phyloP scores from a whole-genome alignment of 2,888 invertebrate genomes.

The Cephonodes hylas region DNA sequence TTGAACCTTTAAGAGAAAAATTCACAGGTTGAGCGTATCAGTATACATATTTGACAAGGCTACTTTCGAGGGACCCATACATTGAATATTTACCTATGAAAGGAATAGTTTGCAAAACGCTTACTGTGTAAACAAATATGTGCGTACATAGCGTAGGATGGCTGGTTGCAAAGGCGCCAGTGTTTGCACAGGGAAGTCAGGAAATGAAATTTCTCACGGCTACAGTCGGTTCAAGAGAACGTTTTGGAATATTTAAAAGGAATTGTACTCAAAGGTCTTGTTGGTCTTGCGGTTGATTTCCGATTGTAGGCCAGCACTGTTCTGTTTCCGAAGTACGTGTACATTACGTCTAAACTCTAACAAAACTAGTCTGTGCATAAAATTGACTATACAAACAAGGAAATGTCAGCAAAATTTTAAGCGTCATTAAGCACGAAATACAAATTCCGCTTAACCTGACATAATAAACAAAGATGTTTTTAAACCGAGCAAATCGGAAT shows the following conservation, averaged over 20 bases:
- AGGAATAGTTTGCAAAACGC: slow-evolving; percentile 21
- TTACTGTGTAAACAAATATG: slow-evolving; percentile 20
- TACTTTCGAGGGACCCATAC: neutral
- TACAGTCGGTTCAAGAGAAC: slow-evolving; percentile 20
- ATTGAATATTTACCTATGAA: slow-evolving; percentile 14
- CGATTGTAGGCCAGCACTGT: neutral
- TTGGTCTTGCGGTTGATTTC: slow-evolving; percentile 5
- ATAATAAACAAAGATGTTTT: neutral
- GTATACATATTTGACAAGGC: neutral
- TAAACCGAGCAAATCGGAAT: slow-evolving; percentile 20
- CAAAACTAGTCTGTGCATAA: neutral
- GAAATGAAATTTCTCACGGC: slow-evolving; percentile 47
- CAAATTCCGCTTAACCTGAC: neutral
- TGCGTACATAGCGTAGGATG: slow-evolving; percentile 14
- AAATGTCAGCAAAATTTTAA: neutral
- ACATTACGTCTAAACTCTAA: neutral
- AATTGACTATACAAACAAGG: neutral
- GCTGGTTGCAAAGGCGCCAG: slow-evolving; percentile 18
- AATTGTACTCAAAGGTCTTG: slow-evolving; percentile 13
- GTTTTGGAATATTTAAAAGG: slow-evolving; percentile 14
- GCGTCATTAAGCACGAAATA: neutral
- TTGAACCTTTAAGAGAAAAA: neutral
- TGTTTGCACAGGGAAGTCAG: slow-evolving; percentile 39
- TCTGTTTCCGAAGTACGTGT: neutral
- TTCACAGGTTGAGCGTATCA: neutral